phyloP scores from a whole-genome alignment of 2,888 invertebrate genomes.

The Cryptosula pallasiana region DNA sequence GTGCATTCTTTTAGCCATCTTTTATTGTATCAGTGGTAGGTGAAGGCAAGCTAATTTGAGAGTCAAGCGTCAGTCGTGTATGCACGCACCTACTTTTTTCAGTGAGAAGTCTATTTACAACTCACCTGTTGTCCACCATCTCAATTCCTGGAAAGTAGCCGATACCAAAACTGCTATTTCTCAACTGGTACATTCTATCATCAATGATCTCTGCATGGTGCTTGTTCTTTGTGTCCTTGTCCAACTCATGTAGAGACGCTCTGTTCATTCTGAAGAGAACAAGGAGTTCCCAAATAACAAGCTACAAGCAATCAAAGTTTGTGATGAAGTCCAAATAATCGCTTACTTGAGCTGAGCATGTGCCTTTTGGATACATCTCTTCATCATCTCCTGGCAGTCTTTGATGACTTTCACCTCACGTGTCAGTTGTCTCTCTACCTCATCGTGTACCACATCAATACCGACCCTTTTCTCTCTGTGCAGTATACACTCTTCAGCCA shows the following conservation, averaged over 20 bases:
- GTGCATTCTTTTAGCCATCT: too few relatives aligned
- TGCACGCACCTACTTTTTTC: too few relatives aligned
- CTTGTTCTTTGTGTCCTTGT: slow-evolving; percentile 82
- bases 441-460: slow-evolving; percentile 83
- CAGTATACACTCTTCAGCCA: slow-evolving; percentile 88
- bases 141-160: slow-evolving; percentile 51
- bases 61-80: too few relatives aligned
- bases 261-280: slow-evolving; percentile 49
- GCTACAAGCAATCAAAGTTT: background rate
- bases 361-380: slow-evolving; percentile 64
- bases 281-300: background rate
- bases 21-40: too few relatives aligned
- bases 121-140: slow-evolving; percentile 51
- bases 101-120: too few relatives aligned
- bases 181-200: slow-evolving; percentile 49
- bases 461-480: slow-evolving; percentile 82
- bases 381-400: slow-evolving; percentile 71
- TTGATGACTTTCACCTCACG: slow-evolving; percentile 74
- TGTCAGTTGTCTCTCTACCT: slow-evolving; percentile 76
- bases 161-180: slow-evolving; percentile 47
- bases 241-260: slow-evolving; percentile 66
- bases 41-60: too few relatives aligned
- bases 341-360: slow-evolving; percentile 55
- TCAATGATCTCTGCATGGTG: slow-evolving; percentile 65
- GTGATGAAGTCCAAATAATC: background rate